These are phyloP conservation scores for Nyctereutes procyonoides DNA, from an alignment of 2,113 vertebrate species.

Conservation along the genomic window DNA sequence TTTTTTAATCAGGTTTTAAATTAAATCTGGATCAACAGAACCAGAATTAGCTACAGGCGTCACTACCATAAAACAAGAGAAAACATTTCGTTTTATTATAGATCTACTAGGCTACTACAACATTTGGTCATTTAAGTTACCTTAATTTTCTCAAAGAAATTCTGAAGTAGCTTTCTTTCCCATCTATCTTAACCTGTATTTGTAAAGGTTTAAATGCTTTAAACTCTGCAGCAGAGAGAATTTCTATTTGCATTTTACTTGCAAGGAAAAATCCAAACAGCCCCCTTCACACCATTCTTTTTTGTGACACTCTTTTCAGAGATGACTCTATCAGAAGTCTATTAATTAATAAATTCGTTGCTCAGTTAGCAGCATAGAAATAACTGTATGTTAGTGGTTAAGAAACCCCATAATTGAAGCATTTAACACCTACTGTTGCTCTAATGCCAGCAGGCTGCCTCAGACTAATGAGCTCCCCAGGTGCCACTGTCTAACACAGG, in stretches of 20 bases:
- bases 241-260: not conserved
- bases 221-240: not conserved
- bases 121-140: not conserved
- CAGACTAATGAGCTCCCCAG: constrained; percentile 45
- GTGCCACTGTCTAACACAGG: constrained; percentile 42
- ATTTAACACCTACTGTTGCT: constrained; percentile 51
- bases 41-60: not conserved
- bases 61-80: constrained; percentile 22
- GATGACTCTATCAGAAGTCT: not conserved
- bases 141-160: constrained; percentile 23
- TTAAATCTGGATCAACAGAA: constrained; percentile 34
- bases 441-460: constrained; percentile 61
- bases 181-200: not conserved
- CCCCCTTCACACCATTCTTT: not conserved
- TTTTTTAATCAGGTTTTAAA: not conserved
- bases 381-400: constrained; percentile 69
- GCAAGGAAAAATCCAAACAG: not conserved
- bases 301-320: not conserved
- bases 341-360: constrained; percentile 47
- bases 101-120: not conserved
- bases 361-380: constrained; percentile 62
- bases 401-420: constrained; percentile 57
- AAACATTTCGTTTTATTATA: not conserved
- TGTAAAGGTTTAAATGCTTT: not conserved
- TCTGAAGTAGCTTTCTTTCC: not conserved